phyloP scores from a whole-genome alignment of 2,888 invertebrate genomes.

The Phengaris arion region DNA sequence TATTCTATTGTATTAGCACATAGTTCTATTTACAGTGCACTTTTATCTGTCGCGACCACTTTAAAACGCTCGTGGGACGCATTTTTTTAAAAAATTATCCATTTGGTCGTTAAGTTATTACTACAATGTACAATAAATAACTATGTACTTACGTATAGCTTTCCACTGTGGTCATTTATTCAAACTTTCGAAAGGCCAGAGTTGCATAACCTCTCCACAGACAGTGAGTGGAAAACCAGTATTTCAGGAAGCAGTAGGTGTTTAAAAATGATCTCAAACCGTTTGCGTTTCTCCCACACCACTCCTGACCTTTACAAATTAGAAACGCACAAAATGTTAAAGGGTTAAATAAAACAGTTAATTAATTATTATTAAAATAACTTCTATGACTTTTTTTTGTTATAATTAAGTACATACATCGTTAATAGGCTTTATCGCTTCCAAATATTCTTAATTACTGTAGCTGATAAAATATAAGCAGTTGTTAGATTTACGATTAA shows the following conservation, averaged over 20 bases:
- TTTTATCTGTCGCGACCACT: no score
- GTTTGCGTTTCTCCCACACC: background rate
- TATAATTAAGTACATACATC: background rate
- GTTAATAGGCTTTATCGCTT: background rate
- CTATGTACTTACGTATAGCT: background rate
- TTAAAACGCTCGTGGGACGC: no score
- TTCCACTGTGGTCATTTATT: background rate
- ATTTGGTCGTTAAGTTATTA: no score
- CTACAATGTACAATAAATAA: background rate
- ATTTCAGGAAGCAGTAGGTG: background rate
- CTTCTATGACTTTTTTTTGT: background rate
- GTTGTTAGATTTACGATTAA: background rate
- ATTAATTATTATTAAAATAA: background rate
- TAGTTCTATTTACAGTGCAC: no score
- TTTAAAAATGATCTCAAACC: background rate
- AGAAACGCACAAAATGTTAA: background rate
- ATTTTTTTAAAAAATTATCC: no score
- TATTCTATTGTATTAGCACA: no score
- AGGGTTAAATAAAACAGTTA: background rate
- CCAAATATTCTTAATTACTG: background rate
- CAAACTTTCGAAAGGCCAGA: background rate
- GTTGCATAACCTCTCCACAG: background rate
- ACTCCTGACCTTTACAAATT: background rate
- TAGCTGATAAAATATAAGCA: background rate
- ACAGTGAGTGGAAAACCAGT: background rate